Evolutionary conservation across 2,797 vertebrate species (phyloP).

Genomic region (Enteromius paludinosus): DNA sequence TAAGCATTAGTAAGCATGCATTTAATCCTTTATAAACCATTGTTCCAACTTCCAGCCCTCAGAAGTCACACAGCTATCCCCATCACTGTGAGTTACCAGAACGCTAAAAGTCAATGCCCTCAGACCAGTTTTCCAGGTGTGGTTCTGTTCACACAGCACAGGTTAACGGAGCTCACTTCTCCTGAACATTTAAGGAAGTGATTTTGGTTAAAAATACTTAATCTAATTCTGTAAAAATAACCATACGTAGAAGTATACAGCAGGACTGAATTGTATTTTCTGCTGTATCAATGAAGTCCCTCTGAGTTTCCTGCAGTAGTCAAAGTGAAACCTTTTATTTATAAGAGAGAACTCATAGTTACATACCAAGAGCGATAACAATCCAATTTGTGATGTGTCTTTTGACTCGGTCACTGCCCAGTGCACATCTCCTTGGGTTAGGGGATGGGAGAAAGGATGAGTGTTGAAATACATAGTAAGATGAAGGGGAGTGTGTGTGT

Average conservation of each 20-base stretch:
- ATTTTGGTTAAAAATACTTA: neutral
- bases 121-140: neutral
- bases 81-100: neutral
- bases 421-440: slow-evolving; percentile 62
- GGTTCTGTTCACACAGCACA: neutral
- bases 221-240: neutral
- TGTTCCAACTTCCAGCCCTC: neutral
- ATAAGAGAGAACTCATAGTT: neutral
- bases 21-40: no score
- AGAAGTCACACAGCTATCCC: neutral
- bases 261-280: neutral
- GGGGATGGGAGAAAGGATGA: slow-evolving; percentile 38
- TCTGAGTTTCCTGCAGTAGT: neutral
- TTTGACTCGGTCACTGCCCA: slow-evolving; percentile 51
- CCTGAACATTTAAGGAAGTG: neutral
- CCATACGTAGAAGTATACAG: neutral
- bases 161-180: neutral
- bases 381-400: neutral
- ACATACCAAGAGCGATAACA: neutral
- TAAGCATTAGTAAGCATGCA: no score
- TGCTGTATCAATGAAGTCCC: neutral
- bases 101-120: neutral
- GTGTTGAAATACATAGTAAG: slow-evolving; percentile 10
- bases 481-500: slow-evolving; percentile 28
- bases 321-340: neutral